Conservation (phyloP, 1,140 invertebrate species). For the Cryptotermes secundus region DNA sequence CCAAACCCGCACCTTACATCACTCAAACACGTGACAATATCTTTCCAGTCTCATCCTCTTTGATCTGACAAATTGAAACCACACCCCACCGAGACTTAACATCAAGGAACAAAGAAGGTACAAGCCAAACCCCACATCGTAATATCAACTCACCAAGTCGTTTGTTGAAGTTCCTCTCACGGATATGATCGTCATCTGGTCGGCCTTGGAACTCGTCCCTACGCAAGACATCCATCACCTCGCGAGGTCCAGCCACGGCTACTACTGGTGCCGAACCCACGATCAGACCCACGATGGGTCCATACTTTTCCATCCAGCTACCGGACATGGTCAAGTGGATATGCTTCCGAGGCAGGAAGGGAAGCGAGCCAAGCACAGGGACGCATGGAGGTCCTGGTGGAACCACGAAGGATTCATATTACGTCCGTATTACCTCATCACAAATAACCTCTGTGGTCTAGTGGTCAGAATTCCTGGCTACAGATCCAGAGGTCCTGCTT, state of each 20-base stretch:
- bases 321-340: conserved; percentile 41
- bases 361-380: conserved; percentile 47
- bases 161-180: conserved; percentile 61
- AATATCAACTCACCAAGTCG: conserved; percentile 59
- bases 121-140: no score
- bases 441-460: no score
- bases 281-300: conserved; percentile 44
- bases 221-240: conserved; percentile 45
- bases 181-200: conserved; percentile 54
- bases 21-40: no score
- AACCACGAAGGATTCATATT: no score
- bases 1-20: no score
- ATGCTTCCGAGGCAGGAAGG: conserved; percentile 44
- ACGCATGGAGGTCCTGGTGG: conserved; percentile 44
- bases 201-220: conserved; percentile 48
- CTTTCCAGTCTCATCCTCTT: no score
- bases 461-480: no score
- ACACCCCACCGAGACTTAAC: no score
- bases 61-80: no score
- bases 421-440: no score
- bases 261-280: conserved; percentile 44
- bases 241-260: conserved; percentile 45
- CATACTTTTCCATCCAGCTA: conserved; percentile 45
- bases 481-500: no score
- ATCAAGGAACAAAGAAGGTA: no score